Evolutionary conservation across 2,113 vertebrate species (phyloP), one percentile per base, ranked within the genome.

Genomic region (Oreochromis aureus): DNA sequence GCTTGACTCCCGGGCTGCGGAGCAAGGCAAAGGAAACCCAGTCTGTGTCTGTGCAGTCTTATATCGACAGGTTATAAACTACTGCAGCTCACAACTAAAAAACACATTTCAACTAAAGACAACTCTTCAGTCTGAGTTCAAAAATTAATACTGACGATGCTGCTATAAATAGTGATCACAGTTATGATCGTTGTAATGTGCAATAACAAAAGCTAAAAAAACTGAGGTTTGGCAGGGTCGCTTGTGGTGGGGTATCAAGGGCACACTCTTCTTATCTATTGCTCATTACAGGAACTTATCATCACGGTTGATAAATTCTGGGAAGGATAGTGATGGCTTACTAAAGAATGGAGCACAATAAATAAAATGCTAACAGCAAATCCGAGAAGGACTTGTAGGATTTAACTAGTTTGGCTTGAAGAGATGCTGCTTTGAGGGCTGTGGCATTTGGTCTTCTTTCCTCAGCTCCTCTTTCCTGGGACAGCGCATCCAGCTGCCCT

Each of bases 381-480:
- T 56, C 84, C 27, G 19, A 19, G 34, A 36, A 81, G 7, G 86
- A 56, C 61, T 81, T 66, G 82, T 32, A 54, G 81, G 63, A 80
- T 89, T 79, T 85, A 81, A 58, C 55, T 90, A 76, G 63, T 85
- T 87, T 76, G 87, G 84, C 61, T 90, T 44, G 41, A 51, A 85
- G 41, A 51, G 78, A 61, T 54, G 89, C 61, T 79, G 55, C 55
- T 82, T 79, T 53, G n/a, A 82, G 54, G 81, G 80, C 46, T 56
- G 81, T 55, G 61, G 81, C 71, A 24, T 91, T 76, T 48, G 41
- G 63, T 66, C 44, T 71, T 90, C 87, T 69, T 76, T 76, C 55
- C 63, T 97, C 97, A 98, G 96, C 96, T 97, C 85, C 95, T 96
- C 88, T 96, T 96, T 81, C 95, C 97, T 2, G 91, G 84, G 87